phyloP scores from a whole-genome alignment of 1,140 invertebrate species.

The Leptoteleia sp. region DNA sequence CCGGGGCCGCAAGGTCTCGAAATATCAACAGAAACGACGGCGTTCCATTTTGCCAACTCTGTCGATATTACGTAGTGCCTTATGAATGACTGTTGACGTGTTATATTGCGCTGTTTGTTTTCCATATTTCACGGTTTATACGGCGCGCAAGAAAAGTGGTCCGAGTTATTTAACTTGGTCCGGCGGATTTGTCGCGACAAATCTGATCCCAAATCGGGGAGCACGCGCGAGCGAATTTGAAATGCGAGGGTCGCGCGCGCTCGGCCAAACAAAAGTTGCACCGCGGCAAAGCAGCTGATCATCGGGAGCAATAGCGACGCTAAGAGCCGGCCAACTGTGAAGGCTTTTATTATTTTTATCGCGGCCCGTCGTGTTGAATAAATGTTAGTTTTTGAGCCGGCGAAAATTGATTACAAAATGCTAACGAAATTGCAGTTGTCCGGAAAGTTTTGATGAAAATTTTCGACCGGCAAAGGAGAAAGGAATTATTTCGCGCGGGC shows the following conservation, averaged over 20 bases:
- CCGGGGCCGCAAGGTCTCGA: conserved; percentile 16
- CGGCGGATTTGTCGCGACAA: conserved; percentile 40
- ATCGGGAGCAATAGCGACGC: conserved; percentile 9
- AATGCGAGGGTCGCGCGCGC: too few relatives aligned
- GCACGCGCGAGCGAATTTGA: too few relatives aligned
- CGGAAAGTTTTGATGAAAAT: conserved; percentile 47
- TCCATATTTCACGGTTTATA: conserved; percentile 53
- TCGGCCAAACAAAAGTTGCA: conserved; percentile 4
- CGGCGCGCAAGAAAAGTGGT: conserved; percentile 36
- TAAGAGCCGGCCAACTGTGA: conserved; percentile 44
- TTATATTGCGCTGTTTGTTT: conserved; percentile 63
- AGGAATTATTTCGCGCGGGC: conserved; percentile 13
- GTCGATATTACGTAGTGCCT: conserved; percentile 46
- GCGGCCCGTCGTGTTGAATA: conserved; percentile 37
- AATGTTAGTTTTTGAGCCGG: conserved; percentile 46
- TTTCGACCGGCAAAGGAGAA: conserved; percentile 18
- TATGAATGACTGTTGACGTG: conserved; percentile 52
- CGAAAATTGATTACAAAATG: conserved; percentile 52
- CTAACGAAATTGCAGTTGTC: conserved; percentile 38
- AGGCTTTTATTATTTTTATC: conserved; percentile 56
- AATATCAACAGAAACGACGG: conserved; percentile 17
- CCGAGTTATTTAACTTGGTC: conserved; percentile 37
- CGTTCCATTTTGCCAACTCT: conserved; percentile 21
- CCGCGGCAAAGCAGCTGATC: conserved; percentile 19
- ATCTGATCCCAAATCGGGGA: conserved; percentile 25